Evolutionary conservation across 1,140 invertebrate species (phyloP), one percentile per base, ranked within the genome.

Genomic region (Polypedilum pembai): DNA sequence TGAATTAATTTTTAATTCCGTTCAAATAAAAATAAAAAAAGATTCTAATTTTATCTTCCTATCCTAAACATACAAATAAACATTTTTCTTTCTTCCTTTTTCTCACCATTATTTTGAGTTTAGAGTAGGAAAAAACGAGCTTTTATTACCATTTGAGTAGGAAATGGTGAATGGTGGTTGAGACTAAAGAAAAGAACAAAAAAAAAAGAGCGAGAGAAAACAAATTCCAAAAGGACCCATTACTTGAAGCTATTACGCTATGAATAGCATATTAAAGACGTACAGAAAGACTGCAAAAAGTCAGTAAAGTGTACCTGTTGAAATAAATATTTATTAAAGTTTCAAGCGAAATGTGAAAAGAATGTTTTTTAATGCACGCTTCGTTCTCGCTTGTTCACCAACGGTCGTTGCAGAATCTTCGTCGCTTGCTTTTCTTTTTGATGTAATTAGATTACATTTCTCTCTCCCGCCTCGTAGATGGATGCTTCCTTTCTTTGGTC

Each of bases 271-370:
- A 20, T 18, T 69, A 69, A 69, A 20, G 20, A 18, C 20, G 20
- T 69, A 12, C 17, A 20, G 65, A 18, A 1, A 21, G 17, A 69
- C 65, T 18, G 63, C 63, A 66, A n/a, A 56, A 8, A 56, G 45
- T 3, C 10, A 15, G 45, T 15, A 56, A 56, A 56, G 10, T 18
- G 18, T 69, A 69, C 65, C 65, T 69, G 65, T 69, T 69, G 65
- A 69, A 69, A 69, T 69, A 69, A 69, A 69, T 69, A 69, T 69
- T 69, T 69, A 69, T 69, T 69, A 69, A 69, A 69, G 45, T 21
- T 69, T 69, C 1, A 20, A 21, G 24, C 18, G 12, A 21, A 17
- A 8, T 20, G 1, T 66, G 18, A 66, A 20, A 66, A 66, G 18
- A 66, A 18, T 18, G 8, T 20, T 20, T 20, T 20, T 69, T 20